Evolutionary conservation across 2,797 vertebrate species (phyloP), one percentile per base, ranked within the genome.

Genomic region (Pteronotus mesoamericanus): DNA sequence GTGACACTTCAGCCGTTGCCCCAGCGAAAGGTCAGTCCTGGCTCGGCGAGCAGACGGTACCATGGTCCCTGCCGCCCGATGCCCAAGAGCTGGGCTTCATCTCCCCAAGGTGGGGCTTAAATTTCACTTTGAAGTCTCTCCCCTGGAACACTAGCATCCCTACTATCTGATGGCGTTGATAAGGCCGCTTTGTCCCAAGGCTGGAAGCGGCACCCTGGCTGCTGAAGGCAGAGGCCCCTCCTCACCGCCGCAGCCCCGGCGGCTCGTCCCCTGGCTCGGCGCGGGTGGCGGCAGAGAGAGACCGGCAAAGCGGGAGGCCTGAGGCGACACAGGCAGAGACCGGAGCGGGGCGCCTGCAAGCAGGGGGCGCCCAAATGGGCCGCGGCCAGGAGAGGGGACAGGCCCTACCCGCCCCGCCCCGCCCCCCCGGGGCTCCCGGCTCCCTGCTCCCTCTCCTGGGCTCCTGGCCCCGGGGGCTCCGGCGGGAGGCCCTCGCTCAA

Each of bases 81-180:
- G n/a, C n/a, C n/a, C n/a, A n/a, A n/a, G 7, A 74, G 15, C 24
- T 2, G 18, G 53, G 72, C 32, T n/a, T n/a, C 15, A 0, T 0
- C n/a, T 37, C 46, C 48, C 5, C 2, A 3, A 2, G 1, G 44
- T 1, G 0, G 5, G 0, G 11, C 84, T 72, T 51, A 6, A 4
- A 24, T 92, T 79, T 74, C 79, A 21, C 86, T 66, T 9, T 12
- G 74, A 37, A 44, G 32, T 11, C 57, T 55, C 18, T 18, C n/a
- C 46, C 1, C 2, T 3, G 5, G 74, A 29, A 32, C 2, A 8
- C 53, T 0, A 5, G 39, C 57, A 5, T n/a, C n/a, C 15, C 21
- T 9, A 5, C 68, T 4, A 3, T 75, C 82, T 16, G 66, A 80
- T 69, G 86, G 12, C 5, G 0, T 3, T 26, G 72, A 68, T 39